phyloP scores from a whole-genome alignment of 2,888 invertebrate genomes.

The Leptura quadrifasciata region DNA sequence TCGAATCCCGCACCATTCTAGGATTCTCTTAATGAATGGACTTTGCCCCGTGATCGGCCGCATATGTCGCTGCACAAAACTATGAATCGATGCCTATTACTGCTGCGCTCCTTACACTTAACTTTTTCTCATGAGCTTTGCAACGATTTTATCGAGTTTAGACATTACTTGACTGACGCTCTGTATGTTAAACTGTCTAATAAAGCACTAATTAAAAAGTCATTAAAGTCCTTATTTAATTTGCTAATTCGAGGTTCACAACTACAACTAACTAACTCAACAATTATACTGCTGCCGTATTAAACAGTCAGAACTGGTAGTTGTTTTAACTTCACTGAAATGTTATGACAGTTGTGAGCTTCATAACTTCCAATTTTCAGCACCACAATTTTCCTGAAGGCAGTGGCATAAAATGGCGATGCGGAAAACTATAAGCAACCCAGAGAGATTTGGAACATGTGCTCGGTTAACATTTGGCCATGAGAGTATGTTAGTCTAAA shows the following conservation, averaged over 20 bases:
- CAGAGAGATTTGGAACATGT: conserved; percentile 26
- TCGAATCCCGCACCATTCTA: too few relatives aligned
- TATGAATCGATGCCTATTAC: too few relatives aligned
- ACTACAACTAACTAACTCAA: conserved; percentile 43
- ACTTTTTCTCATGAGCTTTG: too few relatives aligned
- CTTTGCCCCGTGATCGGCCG: too few relatives aligned
- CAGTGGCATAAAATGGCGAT: conserved; percentile 25
- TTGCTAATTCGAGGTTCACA: conserved; percentile 35
- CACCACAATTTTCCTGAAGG: conserved; percentile 38
- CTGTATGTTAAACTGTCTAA: background rate
- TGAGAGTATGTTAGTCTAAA: conserved; percentile 1
- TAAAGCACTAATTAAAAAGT: conserved; percentile 32
- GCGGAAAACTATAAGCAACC: conserved; percentile 21
- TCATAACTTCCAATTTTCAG: conserved; percentile 44
- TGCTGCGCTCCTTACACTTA: too few relatives aligned
- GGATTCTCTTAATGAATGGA: too few relatives aligned
- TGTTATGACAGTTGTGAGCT: conserved; percentile 56
- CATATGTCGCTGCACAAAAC: too few relatives aligned
- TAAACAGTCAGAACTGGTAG: conserved; percentile 40
- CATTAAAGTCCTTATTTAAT: conserved; percentile 26
- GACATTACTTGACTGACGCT: too few relatives aligned
- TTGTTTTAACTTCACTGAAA: conserved; percentile 49
- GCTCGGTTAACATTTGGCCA: conserved; percentile 25
- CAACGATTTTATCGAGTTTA: too few relatives aligned
- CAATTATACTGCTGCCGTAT: conserved; percentile 49